Percentiles rank a stretch among this genome's conserved stretches.
These are phyloP conservation scores for Gephyroberyx darwinii DNA, from an alignment of 2,797 vertebrate genomes.

Conservation along the genomic window DNA sequence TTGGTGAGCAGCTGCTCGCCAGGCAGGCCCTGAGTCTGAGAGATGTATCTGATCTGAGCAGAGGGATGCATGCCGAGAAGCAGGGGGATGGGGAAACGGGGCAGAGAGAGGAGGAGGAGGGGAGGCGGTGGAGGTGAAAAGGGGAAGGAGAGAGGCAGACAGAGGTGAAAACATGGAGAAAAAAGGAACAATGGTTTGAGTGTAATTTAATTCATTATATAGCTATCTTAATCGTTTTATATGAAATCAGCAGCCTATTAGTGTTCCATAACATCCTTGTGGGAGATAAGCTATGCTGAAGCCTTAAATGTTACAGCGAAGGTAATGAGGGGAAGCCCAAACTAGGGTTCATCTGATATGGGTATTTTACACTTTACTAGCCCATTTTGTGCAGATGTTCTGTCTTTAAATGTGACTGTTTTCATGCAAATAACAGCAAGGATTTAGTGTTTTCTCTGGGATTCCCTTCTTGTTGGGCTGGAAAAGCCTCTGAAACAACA, in stretches of 20 bases:
- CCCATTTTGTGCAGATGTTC: no score
- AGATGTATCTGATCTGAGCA: slow-evolving; percentile 97
- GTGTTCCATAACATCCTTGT: no score
- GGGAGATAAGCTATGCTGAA: no score
- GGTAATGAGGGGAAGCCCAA: no score
- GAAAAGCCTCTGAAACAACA: no score
- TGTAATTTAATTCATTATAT: not conserved
- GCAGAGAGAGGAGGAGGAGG: not conserved
- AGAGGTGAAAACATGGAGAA: not conserved
- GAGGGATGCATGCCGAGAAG: not conserved
- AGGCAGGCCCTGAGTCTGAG: slow-evolving; percentile 96
- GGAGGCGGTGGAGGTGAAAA: not conserved
- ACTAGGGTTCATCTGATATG: no score
- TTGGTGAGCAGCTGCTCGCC: slow-evolving; percentile 93
- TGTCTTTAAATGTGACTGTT: no score
- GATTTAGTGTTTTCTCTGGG: no score
- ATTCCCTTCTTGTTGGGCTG: no score
- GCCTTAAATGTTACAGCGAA: no score
- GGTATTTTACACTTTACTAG: no score
- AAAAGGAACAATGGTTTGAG: not conserved
- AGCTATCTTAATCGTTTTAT: not conserved
- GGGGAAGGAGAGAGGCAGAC: slow-evolving; percentile 4
- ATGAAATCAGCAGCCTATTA: not conserved
- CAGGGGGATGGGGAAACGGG: not conserved
- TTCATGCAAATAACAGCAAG: no score